Evolutionary conservation across 2,888 invertebrate genomes (phyloP).

Genomic region (Netelia inedita): DNA sequence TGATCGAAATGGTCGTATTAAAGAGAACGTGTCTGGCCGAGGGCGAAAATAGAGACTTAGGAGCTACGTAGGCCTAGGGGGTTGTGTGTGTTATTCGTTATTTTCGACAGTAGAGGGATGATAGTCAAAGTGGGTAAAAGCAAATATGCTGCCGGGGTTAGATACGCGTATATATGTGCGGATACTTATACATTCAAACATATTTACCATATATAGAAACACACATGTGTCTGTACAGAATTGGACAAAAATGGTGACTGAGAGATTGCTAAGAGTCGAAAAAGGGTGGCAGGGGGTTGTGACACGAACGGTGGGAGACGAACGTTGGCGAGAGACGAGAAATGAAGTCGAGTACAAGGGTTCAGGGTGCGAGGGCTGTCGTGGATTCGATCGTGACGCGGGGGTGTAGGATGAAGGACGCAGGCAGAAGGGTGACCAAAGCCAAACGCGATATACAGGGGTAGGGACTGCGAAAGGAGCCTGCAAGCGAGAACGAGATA

Average conservation of each 20-base stretch:
- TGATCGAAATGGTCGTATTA: conserved; percentile 66
- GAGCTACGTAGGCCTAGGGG: neutral
- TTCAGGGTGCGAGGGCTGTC: conserved; percentile 67
- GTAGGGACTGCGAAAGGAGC: conserved; percentile 30
- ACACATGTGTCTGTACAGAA: conserved; percentile 60
- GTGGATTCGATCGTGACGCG: conserved; percentile 71
- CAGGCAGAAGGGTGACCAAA: conserved; percentile 50
- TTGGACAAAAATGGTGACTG: conserved; percentile 66
- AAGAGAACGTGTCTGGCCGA: conserved; percentile 51
- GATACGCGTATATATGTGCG: conserved; percentile 59
- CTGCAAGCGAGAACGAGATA: conserved; percentile 40
- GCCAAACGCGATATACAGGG: conserved; percentile 15
- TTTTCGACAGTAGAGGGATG: conserved; percentile 64
- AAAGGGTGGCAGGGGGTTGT: conserved; percentile 71
- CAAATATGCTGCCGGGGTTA: conserved; percentile 53
- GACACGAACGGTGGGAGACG: conserved; percentile 79
- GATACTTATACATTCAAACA: conserved; percentile 64
- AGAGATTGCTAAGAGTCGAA: conserved; percentile 68
- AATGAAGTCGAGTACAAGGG: conserved; percentile 80
- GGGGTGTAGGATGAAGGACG: conserved; percentile 34
- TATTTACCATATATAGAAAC: conserved; percentile 52
- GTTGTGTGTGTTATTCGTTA: conserved; percentile 59
- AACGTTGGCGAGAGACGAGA: conserved; percentile 77
- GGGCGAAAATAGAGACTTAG: conserved; percentile 68
- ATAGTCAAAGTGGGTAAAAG: conserved; percentile 70